Conservation (phyloP, 2,797 vertebrate genomes). For the Sandelia bainsii region DNA sequence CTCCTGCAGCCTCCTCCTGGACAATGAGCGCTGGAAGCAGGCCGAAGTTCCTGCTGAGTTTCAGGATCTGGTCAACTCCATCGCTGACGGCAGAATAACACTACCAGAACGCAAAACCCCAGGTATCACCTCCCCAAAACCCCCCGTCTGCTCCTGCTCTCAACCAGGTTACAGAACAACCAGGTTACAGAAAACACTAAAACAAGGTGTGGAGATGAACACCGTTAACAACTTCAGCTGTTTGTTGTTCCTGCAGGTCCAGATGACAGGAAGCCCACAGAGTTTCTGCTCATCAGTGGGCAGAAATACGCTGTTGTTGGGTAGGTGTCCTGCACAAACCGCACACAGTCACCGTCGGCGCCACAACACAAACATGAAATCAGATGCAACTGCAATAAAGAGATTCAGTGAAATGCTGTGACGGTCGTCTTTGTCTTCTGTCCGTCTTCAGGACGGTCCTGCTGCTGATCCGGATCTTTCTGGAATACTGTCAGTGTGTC, state of each 20-base stretch:
- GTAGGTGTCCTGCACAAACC: conserved; percentile 77
- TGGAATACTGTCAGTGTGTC: conserved; percentile 99
- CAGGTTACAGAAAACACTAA: too few species aligned
- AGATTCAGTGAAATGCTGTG: neutral
- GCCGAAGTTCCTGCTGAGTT: conserved; percentile 97
- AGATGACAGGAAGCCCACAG: conserved; percentile 91
- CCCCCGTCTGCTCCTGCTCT: neutral
- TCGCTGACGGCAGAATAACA: conserved; percentile 92
- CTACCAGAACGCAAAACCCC: conserved; percentile 90
- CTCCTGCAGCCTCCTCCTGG: conserved; percentile 89
- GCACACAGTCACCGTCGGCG: neutral
- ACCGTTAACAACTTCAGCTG: neutral
- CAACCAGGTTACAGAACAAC: too few species aligned
- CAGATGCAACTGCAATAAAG: too few species aligned
- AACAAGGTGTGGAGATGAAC: too few species aligned
- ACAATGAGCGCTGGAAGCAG: conserved; percentile 98
- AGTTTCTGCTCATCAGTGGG: conserved; percentile 91
- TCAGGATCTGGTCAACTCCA: conserved; percentile 94
- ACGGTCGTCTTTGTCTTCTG: neutral
- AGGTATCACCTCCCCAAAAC: conserved; percentile 69
- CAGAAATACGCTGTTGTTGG: conserved; percentile 97
- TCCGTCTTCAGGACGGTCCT: conserved; percentile 91
- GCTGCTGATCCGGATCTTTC: conserved; percentile 96
- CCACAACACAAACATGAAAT: neutral
- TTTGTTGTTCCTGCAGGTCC: conserved; percentile 68